These are phyloP conservation scores for Entelurus aequoreus DNA, from an alignment of 2,113 vertebrate genomes.

Conservation along the genomic window DNA sequence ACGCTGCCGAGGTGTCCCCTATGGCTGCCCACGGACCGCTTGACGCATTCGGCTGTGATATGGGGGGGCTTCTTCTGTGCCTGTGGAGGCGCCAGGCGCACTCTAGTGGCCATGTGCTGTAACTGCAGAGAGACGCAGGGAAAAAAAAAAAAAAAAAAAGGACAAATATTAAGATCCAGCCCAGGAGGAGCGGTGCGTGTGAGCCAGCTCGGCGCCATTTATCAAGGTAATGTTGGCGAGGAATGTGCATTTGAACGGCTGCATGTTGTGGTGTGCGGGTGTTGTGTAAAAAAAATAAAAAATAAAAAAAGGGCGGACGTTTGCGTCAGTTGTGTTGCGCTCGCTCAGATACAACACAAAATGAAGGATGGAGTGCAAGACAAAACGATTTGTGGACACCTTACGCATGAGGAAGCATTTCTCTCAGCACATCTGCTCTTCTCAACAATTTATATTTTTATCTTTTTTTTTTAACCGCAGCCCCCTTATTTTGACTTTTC, in stretches of 20 bases:
- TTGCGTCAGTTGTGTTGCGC: slow-evolving; percentile 33
- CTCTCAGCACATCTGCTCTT: too few species aligned
- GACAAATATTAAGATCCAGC: slow-evolving; percentile 21
- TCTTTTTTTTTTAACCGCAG: too few species aligned
- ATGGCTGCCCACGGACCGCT: slow-evolving; percentile 57
- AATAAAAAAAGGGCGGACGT: slow-evolving; percentile 21
- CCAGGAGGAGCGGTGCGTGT: slow-evolving; percentile 50
- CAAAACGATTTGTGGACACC: slow-evolving; percentile 7
- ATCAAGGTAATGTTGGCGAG: slow-evolving; percentile 42
- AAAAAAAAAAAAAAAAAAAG: background rate
- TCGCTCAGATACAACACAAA: slow-evolving; percentile 31
- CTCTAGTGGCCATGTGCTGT: slow-evolving; percentile 33
- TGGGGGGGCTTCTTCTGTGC: slow-evolving; percentile 40
- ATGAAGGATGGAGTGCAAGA: slow-evolving; percentile 25
- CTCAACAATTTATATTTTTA: too few species aligned
- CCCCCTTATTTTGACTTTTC: too few species aligned
- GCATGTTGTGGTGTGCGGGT: slow-evolving; percentile 11
- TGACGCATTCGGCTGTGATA: slow-evolving; percentile 70
- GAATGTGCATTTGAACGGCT: slow-evolving; percentile 19
- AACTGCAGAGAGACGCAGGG: slow-evolving; percentile 36
- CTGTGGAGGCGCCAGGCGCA: slow-evolving; percentile 43
- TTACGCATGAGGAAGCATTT: background rate
- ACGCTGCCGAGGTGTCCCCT: slow-evolving; percentile 50
- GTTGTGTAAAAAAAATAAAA: background rate
- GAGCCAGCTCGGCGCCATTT: slow-evolving; percentile 19